Evolutionary conservation across 2,797 vertebrate genomes (phyloP), one percentile per base, ranked within the genome.

Genomic region (Malacoraja senta): DNA sequence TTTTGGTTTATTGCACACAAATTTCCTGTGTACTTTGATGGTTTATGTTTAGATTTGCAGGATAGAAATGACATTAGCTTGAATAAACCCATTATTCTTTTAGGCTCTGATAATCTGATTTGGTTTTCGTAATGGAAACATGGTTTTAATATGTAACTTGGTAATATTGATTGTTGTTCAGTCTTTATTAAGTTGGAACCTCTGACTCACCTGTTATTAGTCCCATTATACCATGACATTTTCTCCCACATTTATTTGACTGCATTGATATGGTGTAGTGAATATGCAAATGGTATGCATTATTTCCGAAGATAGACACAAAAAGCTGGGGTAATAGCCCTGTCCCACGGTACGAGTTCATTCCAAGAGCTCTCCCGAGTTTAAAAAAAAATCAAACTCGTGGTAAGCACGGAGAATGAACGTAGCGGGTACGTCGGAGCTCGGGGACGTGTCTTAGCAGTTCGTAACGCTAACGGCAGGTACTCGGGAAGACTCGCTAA

Each of bases 101-200:
- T 95, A 96, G 96, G 68, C n/a, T 38, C 71, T n/a, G 90, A 95
- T 95, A 94, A 95, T 95, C 95, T 94, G 95, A 93, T 95, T 95
- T 94, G 44, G 95, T 94, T 95, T 94, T 95, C 95, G 94, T 94
- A 94, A 96, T 94, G 95, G 94, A 96, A 95, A 94, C 95, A 96
- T 95, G 93, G 95, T 96, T 95, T 96, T 94, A 95, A 96, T 96
- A 95, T 95, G 95, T 72, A 96, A 95, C 95, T 95, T 96, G 94
- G 95, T 95, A 95, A 95, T 95, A 97, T 95, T 96, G 96, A 97
- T 96, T 96, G 95, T 94, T 96, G 95, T 96, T 96, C 96, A 96
- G 96, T 97, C 95, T 95, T 96, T 95, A 95, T 95, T 38, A 76
- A 92, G 19, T 32, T 92, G 13, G 44, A 76, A 74, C 0, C 71